phyloP scores from a whole-genome alignment of 2,797 vertebrate genomes.

The Crax fasciolata region DNA sequence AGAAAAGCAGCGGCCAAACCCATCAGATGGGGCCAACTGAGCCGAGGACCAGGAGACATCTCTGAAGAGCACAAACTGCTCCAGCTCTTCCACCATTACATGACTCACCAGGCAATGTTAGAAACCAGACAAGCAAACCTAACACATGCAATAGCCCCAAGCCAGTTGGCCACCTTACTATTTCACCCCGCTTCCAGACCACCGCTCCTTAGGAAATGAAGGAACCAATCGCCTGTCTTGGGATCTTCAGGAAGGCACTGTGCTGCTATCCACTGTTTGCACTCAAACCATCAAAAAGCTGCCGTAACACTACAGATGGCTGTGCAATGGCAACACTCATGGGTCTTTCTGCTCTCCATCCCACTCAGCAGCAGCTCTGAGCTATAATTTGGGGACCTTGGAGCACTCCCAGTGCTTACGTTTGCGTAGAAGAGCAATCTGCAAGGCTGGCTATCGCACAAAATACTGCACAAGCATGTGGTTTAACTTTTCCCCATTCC shows the following conservation, averaged over 20 bases:
- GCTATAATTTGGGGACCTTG: rapidly evolving
- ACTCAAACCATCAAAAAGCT: not conserved
- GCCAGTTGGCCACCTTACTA: not conserved
- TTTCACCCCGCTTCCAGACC: not conserved
- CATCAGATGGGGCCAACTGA: not conserved
- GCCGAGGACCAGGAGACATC: not conserved
- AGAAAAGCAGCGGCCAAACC: not conserved
- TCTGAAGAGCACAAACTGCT: not conserved
- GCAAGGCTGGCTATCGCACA: not conserved
- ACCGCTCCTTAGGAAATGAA: not conserved
- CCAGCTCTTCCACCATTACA: not conserved
- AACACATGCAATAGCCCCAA: not conserved
- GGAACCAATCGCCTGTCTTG: not conserved
- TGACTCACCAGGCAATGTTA: not conserved
- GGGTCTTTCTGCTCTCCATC: not conserved
- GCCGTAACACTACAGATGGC: not conserved
- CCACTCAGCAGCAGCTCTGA: not conserved
- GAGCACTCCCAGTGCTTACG: not conserved
- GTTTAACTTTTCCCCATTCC: not conserved
- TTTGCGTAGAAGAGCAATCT: not conserved
- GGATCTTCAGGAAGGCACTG: not conserved
- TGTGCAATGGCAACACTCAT: not conserved
- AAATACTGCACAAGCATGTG: not conserved
- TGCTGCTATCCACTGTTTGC: not conserved
- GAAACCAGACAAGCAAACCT: not conserved